Conservation (phyloP, 2,888 invertebrate genomes). For the Acheta domesticus region DNA sequence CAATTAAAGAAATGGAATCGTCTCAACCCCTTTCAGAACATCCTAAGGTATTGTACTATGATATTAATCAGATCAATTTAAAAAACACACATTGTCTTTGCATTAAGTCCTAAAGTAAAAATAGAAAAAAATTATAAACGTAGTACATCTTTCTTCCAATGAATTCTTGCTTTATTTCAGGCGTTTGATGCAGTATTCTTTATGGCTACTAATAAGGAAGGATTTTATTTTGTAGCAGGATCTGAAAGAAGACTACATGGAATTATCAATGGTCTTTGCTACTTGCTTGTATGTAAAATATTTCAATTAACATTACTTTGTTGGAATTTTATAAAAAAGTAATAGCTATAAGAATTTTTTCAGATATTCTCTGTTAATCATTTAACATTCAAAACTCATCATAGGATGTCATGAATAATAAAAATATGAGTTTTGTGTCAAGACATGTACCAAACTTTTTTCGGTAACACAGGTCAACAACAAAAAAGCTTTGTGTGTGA, state of each 20-base stretch:
- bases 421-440: too few relatives aligned
- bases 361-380: too few relatives aligned
- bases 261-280: conserved; percentile 64
- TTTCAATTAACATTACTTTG: background rate
- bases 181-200: conserved; percentile 79
- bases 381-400: too few relatives aligned
- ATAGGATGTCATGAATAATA: too few relatives aligned
- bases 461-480: too few relatives aligned
- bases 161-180: conserved; percentile 49
- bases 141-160: conserved; percentile 63
- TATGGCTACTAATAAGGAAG: conserved; percentile 61
- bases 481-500: too few relatives aligned
- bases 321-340: too few relatives aligned
- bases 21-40: conserved; percentile 58
- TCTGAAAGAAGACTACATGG: conserved; percentile 64
- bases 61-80: background rate
- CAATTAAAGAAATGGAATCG: conserved; percentile 55
- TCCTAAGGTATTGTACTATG: conserved; percentile 49
- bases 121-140: conserved; percentile 12
- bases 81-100: background rate
- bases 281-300: conserved; percentile 55
- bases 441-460: too few relatives aligned
- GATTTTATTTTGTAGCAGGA: conserved; percentile 64
- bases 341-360: too few relatives aligned
- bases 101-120: conserved; percentile 38